Conservation (phyloP, 2,113 vertebrate genomes). For the Poeciliopsis prolifica region DNA sequence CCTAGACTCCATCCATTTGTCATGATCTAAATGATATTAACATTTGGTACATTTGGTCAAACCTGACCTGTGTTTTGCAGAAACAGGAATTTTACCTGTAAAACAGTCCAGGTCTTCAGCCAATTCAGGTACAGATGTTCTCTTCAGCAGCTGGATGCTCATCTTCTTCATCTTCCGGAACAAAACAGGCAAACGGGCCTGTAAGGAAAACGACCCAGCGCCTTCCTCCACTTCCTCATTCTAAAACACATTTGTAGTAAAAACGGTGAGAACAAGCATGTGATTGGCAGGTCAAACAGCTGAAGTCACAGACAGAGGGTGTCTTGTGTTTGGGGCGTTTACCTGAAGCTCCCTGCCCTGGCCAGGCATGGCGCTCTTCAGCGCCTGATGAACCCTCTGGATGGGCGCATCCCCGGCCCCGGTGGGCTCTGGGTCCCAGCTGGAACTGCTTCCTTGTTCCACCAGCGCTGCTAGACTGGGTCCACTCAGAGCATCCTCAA, state of each 20-base stretch:
- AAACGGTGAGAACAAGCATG: too few relatives aligned
- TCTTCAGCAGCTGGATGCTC: conserved; percentile 83
- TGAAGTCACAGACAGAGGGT: neutral
- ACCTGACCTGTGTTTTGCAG: neutral
- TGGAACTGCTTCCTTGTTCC: conserved; percentile 80
- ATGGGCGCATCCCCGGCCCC: conserved; percentile 78
- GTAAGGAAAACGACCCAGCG: conserved; percentile 73
- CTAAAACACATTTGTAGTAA: conserved; percentile 46
- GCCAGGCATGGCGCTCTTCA: conserved; percentile 79
- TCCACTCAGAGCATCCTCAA: conserved; percentile 84
- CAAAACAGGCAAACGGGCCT: conserved; percentile 86
- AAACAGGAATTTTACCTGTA: conserved; percentile 77
- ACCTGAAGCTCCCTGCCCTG: conserved; percentile 74
- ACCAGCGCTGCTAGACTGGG: conserved; percentile 84
- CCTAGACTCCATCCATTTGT: too few relatives aligned
- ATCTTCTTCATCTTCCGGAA: conserved; percentile 89
- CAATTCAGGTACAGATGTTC: conserved; percentile 79
- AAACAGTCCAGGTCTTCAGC: conserved; percentile 90
- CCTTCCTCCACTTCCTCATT: conserved; percentile 54
- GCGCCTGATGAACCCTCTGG: conserved; percentile 78
- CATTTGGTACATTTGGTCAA: too few relatives aligned
- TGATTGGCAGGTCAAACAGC: too few relatives aligned
- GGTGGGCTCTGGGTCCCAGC: conserved; percentile 75
- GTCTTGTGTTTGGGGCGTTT: neutral
- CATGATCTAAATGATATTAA: too few relatives aligned